Evolutionary conservation across 1,140 invertebrate species (phyloP), one percentile per base, ranked within the genome.

Genomic region (Rhizoglyphus robini): DNA sequence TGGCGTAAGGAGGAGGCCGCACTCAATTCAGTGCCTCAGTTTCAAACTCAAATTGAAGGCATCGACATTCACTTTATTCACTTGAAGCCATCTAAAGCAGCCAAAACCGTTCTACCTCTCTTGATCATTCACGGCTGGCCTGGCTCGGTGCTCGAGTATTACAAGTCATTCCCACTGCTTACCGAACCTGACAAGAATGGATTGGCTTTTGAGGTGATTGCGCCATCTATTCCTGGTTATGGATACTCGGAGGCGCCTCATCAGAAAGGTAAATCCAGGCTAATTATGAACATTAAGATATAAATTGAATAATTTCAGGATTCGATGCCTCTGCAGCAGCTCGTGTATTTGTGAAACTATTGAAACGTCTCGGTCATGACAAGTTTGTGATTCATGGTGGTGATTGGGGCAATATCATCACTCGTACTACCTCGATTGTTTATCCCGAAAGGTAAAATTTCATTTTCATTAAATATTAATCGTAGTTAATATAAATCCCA

Each of bases 111-210:
- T 11, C 2, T 57, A 2, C 61, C 66, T 1, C 4, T 67, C 20
- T n/a, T 67, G 23, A 3, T 67, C 11, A 31, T 57, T 8, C 61
- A 95, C 72, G 90, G 91, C 18, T 96, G 90, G 91, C 91, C 91
- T 2, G 89, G 88, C 0, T 88, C 87, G 0, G 79, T 93, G 2
- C 78, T 86, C 11, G 89, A 94, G 74, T 93, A 92, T 73, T 86
- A 87, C 68, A 85, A 88, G 70, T 78, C 90, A 0, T 84, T 88
- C 54, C 86, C 86, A 0, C 63, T 84, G 3, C 75, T 90, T 1
- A 86, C 81, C 0, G 46, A 38, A 57, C 23, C 47, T 41, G 23
- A 77, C 30, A 78, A 79, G 11, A 76, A 78, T 47, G 77, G 84
- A 68, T 83, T 86, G 70, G 85, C 84, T 1, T 86, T 90, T 69